Evolutionary conservation across 2,888 invertebrate genomes (phyloP).

Genomic region (Incurvaria masculella): DNA sequence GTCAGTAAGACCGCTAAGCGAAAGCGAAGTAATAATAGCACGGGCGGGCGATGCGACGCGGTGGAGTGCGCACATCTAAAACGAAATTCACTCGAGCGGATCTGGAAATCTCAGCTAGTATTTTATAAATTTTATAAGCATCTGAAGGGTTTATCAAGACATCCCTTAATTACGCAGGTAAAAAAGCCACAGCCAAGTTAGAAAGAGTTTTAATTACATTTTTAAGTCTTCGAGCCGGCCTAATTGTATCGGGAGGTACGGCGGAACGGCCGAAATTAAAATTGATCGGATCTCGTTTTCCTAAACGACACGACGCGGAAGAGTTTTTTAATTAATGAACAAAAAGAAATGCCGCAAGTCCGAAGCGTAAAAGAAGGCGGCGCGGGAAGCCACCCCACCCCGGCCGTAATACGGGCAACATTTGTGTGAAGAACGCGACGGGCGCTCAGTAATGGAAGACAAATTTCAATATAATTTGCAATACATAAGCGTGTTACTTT

Average conservation of each 20-base stretch:
- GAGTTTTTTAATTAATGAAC: slow-evolving; percentile 56
- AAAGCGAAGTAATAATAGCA: no score
- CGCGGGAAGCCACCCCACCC: slow-evolving; percentile 50
- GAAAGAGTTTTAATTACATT: not conserved
- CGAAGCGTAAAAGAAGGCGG: slow-evolving; percentile 47
- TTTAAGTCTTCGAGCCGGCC: not conserved
- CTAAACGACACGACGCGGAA: slow-evolving; percentile 54
- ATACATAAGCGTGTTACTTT: slow-evolving; percentile 61
- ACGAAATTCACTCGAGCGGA: no score
- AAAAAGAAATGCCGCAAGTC: slow-evolving; percentile 48
- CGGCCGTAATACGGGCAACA: slow-evolving; percentile 55
- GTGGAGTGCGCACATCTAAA: no score
- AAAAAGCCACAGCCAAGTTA: not conserved
- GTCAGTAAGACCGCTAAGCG: no score
- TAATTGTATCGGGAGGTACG: no score
- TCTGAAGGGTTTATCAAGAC: no score
- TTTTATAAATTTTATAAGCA: no score
- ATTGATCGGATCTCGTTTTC: slow-evolving; percentile 55
- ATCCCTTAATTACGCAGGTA: no score
- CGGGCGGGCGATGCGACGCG: no score
- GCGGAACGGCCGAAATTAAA: slow-evolving; percentile 41
- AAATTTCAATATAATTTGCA: slow-evolving; percentile 60
- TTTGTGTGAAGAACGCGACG: slow-evolving; percentile 55
- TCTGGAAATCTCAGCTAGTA: no score
- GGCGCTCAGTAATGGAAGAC: slow-evolving; percentile 52